Base-by-base conservation (phyloP, 2,888 invertebrate genomes). In the Stenodera caucasica region DNA sequence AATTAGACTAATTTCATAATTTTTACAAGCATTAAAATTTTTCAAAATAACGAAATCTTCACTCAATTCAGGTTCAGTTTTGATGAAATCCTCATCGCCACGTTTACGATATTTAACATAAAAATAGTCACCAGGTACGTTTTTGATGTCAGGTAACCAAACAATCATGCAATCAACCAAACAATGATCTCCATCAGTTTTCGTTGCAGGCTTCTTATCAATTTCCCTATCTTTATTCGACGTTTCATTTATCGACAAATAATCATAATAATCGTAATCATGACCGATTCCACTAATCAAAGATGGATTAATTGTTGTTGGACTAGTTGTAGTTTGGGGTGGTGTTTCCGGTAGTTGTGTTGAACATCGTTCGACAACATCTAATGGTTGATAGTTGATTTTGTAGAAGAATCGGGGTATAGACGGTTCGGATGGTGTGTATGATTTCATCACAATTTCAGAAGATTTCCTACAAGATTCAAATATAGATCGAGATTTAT, bases 51-150 rank as follows among this genome's bases (percentile, higher is more conserved):
- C 53, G 60, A 66, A 75, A 63, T 77, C 77, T 57, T 75, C 73
- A 12, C 70, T 70, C 12, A 58, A 50, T 66, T 75, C 72, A 2
- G 71, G 69, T 9, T 65, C 67, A 3, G 74, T 72, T 54, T 71
- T 69, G 12, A 61, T 59, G 59, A 67, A 77, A 29, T 75, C 71
- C 26, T 62, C 60, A 18, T 70, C 68, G 1, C 74, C 75, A 53
- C 70, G 74, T 26, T 69, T 58, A 50, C 70, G 65, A 55, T 77
- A 75, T 63, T 75, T 77, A 11, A 75, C 65, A 60, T 74, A 76
- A 53, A 77, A 77, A 53, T 75, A 64, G 52, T 76, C 75, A 0
- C 77, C 77, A 0, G 77, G 75, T 55, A 73, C 75, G 57, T 74
- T 71, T 15, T 66, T 70, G 1, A 76, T 67, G 55, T 77, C 76